Evolutionary conservation across 37 sponge, comb jelly and placozoan genomes (phyloP).

Genomic region (Beroe ovata): DNA sequence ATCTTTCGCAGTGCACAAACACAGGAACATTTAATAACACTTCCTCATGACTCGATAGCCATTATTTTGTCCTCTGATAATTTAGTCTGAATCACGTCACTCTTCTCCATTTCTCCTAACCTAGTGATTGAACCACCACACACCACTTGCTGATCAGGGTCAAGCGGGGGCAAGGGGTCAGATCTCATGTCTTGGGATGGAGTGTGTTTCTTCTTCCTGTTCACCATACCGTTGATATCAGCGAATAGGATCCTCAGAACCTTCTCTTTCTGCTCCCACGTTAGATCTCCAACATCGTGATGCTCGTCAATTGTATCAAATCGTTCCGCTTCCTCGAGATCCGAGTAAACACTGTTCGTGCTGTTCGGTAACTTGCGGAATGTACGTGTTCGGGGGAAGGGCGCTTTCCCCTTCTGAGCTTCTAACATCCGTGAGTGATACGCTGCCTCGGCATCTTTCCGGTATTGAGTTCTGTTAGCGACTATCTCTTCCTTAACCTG

Average conservation of each 20-base stretch:
- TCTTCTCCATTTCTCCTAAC: background rate
- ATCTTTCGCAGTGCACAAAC: too few relatives aligned
- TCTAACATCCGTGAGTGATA: conserved; percentile 75
- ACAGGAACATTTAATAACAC: too few relatives aligned
- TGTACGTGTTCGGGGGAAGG: conserved; percentile 79
- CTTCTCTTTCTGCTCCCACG: conserved; percentile 96
- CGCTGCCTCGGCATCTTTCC: conserved; percentile 71
- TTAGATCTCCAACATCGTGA: conserved; percentile 80
- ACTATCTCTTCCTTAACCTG: conserved; percentile 76
- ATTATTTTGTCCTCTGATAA: conserved; percentile 24
- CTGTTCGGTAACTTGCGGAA: conserved; percentile 73
- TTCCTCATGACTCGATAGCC: conserved; percentile 46
- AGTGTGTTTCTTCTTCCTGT: background rate
- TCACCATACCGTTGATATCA: conserved; percentile 72
- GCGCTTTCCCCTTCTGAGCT: conserved; percentile 74
- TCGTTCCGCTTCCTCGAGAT: conserved; percentile 73
- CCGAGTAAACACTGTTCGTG: conserved; percentile 88
- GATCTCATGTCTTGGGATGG: background rate
- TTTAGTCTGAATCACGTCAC: conserved; percentile 2
- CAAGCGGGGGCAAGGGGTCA: conserved; percentile 20
- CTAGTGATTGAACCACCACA: background rate
- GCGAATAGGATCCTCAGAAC: conserved; percentile 78
- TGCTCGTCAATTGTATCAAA: conserved; percentile 42
- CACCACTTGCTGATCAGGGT: background rate
- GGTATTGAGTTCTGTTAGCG: conserved; percentile 75